These are phyloP conservation scores for Nesometra sesokonis DNA, from an alignment of 35 echinoderm and acorn worm species.

Conservation along the genomic window DNA sequence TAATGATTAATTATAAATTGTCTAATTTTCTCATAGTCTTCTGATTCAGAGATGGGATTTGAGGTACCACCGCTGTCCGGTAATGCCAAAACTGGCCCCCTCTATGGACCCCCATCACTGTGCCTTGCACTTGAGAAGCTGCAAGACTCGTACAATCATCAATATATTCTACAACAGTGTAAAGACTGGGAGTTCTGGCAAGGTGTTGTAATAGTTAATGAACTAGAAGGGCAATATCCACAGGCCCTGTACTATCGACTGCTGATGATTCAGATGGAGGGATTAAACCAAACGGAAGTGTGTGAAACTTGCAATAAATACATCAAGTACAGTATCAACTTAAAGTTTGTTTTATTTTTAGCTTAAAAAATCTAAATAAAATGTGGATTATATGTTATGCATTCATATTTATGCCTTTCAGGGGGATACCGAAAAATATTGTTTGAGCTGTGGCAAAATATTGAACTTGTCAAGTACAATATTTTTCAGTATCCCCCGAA, in stretches of 20 bases:
- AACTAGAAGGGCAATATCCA: constrained; percentile 11
- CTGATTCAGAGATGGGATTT: constrained; percentile 1
- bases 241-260: constrained; percentile 12
- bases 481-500: no score
- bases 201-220: constrained; percentile 22
- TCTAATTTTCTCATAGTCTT: not conserved
- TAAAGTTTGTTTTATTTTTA: no score
- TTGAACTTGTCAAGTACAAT: no score
- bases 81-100: not conserved
- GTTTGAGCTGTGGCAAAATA: no score
- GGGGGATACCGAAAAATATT: no score
- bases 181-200: constrained; percentile 22
- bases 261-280: not conserved
- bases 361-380: no score
- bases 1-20: not conserved
- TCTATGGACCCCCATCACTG: constrained; percentile 24
- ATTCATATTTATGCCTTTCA: no score
- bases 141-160: constrained; percentile 16
- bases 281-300: not conserved
- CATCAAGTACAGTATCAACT: not conserved
- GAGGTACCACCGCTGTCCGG: constrained; percentile 4
- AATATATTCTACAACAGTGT: constrained; percentile 25
- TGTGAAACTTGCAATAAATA: not conserved
- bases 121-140: constrained; percentile 24
- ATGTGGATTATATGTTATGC: no score